Percentiles rank a stretch among this genome's conserved stretches.
Evolutionary conservation across 23 tunicate species (phyloP).

Genomic region (Ascidia mentula): DNA sequence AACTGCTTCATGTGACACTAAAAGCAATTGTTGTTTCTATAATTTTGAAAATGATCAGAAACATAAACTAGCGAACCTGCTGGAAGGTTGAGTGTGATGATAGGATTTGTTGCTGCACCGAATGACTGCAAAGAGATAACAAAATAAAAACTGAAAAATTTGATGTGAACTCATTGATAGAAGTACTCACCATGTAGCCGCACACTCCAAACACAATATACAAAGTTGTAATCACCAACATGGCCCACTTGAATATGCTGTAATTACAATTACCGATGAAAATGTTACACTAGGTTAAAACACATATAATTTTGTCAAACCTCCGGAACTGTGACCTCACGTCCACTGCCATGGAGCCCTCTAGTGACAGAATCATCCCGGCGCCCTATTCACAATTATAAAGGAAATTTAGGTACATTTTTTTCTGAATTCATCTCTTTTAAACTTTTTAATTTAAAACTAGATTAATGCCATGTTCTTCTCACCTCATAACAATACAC

Average conservation of each 20-base stretch:
- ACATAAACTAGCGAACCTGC: too few relatives aligned
- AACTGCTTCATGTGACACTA: too few relatives aligned
- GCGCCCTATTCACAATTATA: slow-evolving; percentile 55
- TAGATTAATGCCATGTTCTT: not conserved
- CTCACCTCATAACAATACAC: slow-evolving; percentile 92
- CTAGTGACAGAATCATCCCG: slow-evolving; percentile 95
- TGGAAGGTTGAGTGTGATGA: slow-evolving; percentile 94
- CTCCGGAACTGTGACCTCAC: slow-evolving; percentile 57
- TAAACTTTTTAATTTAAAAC: too few relatives aligned
- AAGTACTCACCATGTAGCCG: slow-evolving; percentile 80
- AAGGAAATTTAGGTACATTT: not conserved
- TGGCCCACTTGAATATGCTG: slow-evolving; percentile 76
- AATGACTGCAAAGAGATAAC: slow-evolving; percentile 62
- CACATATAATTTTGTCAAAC: not conserved
- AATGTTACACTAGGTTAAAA: not conserved
- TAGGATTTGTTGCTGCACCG: slow-evolving; percentile 90
- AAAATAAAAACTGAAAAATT: not conserved
- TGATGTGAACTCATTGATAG: not conserved
- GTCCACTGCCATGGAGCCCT: slow-evolving; percentile 80
- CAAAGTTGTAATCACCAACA: slow-evolving; percentile 77
- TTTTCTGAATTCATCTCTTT: too few relatives aligned
- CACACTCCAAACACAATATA: slow-evolving; percentile 97
- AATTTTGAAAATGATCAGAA: too few relatives aligned
- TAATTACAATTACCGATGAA: not conserved
- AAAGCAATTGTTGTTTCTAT: too few relatives aligned